Evolutionary conservation across 2,888 invertebrate genomes (phyloP).

Genomic region (Neocrepidodera transversa): DNA sequence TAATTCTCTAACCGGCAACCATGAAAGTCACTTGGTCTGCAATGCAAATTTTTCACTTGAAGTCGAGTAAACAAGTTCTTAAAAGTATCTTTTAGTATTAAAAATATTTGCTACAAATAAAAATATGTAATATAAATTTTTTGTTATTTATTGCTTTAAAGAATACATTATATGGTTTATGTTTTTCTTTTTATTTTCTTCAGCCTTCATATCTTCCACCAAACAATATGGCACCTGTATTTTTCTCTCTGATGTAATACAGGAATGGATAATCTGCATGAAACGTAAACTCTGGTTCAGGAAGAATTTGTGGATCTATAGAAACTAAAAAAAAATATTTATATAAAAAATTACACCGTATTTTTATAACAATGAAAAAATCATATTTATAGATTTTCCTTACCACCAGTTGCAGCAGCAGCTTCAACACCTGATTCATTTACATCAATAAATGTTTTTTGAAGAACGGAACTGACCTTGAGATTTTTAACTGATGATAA

Average conservation of each 20-base stretch:
- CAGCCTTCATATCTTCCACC: conserved; percentile 2
- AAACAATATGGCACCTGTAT: background rate
- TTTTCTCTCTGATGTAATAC: conserved; percentile 9
- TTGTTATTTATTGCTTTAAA: too few species aligned
- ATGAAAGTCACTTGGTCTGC: too few species aligned
- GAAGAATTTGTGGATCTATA: background rate
- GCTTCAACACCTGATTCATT: background rate
- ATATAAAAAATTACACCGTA: background rate
- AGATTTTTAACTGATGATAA: conserved; percentile 30
- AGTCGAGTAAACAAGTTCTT: too few species aligned
- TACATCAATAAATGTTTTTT: background rate
- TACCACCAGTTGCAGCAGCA: conserved; percentile 4
- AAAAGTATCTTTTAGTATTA: too few species aligned
- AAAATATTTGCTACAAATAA: too few species aligned
- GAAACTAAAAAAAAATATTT: background rate
- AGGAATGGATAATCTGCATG: conserved; percentile 1
- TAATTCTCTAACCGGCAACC: too few species aligned
- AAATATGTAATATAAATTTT: too few species aligned
- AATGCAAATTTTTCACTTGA: too few species aligned
- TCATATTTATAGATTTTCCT: too few species aligned
- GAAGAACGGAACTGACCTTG: background rate
- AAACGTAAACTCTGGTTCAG: background rate
- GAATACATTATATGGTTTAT: too few species aligned
- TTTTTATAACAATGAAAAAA: too few species aligned
- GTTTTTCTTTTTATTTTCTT: too few species aligned